Percentiles rank a stretch among this genome's conserved stretches.
These are phyloP conservation scores for Drosophila picticornis DNA, from an alignment of 2,888 invertebrate species.

Conservation along the genomic window DNA sequence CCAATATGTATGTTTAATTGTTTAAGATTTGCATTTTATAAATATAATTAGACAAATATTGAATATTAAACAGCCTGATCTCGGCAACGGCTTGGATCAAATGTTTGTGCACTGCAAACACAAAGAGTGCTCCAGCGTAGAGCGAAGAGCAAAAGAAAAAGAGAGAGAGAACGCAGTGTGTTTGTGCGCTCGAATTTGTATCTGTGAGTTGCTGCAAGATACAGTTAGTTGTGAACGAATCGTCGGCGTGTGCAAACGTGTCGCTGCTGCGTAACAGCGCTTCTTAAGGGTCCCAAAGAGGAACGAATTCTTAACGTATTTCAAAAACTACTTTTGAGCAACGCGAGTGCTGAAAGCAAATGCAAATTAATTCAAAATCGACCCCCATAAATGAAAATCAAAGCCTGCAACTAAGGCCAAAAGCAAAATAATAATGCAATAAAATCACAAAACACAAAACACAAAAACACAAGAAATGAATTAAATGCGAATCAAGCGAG, in stretches of 20 bases:
- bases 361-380: conserved; percentile 42
- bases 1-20: neutral
- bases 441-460: conserved; percentile 6
- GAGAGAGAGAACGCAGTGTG: neutral
- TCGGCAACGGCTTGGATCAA: conserved; percentile 19
- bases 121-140: conserved; percentile 5
- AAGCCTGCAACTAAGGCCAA: conserved; percentile 17
- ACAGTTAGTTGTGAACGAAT: conserved; percentile 64
- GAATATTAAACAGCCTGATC: conserved; percentile 28
- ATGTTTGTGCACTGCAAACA: conserved; percentile 15
- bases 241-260: conserved; percentile 55
- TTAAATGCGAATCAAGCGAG: conserved; percentile 13
- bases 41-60: conserved; percentile 10
- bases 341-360: conserved; percentile 49
- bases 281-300: conserved; percentile 24
- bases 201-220: conserved; percentile 40
- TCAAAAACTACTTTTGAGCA: conserved; percentile 44
- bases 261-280: conserved; percentile 44
- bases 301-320: conserved; percentile 48
- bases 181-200: conserved; percentile 27
- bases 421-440: conserved; percentile 19
- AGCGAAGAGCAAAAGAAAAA: neutral
- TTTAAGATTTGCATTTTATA: conserved; percentile 1
- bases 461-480: conserved; percentile 15
- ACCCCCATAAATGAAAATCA: conserved; percentile 21